phyloP scores from a whole-genome alignment of 1,140 invertebrate genomes.

The Orius insidiosus region DNA sequence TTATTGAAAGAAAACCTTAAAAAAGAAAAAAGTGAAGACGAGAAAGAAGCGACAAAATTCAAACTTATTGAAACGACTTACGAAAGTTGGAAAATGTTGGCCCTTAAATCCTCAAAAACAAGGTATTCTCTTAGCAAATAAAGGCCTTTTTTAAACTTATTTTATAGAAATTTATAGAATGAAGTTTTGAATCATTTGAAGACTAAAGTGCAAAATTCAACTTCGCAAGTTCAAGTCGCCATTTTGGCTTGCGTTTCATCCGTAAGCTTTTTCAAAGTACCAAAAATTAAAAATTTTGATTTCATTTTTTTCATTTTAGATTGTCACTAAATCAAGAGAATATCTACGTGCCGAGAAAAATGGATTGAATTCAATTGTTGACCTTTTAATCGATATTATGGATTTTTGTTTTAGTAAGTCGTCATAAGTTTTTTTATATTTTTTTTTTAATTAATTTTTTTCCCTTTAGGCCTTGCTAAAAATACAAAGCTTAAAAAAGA shows the following conservation, averaged over 20 bases:
- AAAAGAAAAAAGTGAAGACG: constrained; percentile 35
- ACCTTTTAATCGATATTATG: no score
- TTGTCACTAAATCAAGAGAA: no score
- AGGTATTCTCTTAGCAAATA: neutral
- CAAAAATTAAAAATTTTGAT: no score
- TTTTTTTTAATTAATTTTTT: constrained; percentile 7
- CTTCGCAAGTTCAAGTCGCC: constrained; percentile 2
- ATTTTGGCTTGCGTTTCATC: neutral
- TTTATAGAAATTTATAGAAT: neutral
- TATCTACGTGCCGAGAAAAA: no score
- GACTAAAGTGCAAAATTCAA: neutral
- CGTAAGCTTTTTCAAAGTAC: no score
- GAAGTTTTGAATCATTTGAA: neutral
- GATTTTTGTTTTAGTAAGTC: no score
- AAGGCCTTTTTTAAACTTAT: neutral
- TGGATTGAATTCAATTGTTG: no score
- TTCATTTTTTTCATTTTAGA: neutral
- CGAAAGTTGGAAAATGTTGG: constrained; percentile 64
- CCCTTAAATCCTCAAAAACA: neutral
- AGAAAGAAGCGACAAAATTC: constrained; percentile 36
- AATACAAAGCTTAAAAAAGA: constrained; percentile 61
- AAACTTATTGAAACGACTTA: constrained; percentile 60
- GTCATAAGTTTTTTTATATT: no score
- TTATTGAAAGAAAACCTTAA: constrained; percentile 48
- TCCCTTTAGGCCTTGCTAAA: constrained; percentile 47